Base-by-base conservation (phyloP, 2,888 invertebrate genomes). In the Drosophila atroscutellata region DNA sequence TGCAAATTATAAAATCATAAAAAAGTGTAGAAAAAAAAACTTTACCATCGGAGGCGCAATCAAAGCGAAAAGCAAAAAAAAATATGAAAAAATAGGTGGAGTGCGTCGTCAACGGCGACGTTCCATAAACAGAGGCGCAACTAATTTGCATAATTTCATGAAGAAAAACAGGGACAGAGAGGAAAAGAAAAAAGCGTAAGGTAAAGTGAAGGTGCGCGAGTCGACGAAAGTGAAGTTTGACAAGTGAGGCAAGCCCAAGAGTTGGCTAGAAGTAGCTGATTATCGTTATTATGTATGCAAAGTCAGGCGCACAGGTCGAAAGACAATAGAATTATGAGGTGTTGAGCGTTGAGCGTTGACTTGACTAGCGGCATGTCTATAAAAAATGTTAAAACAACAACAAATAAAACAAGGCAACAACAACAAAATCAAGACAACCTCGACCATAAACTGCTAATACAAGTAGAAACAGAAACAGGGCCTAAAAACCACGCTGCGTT, bases 311-410 rank as follows among this genome's bases (percentile, higher is more conserved):
- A 54, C 60, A 67, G 72, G 77, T 63, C 70, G 64, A 71, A 80
- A 90, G 79, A 88, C 87, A 88, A 88, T 88, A 78, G 87, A 88
- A 90, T 90, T 88, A 90, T 83, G 87, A 88, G 89, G 90, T 90
- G 87, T 90, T 89, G 89, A 87, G 68, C 71, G 86, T 59, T 39
- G 39, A 36, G 39, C n/a, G 39, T 39, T 62, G 71, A 76, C 68
- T 71, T 89, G 87, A 85, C 83, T 85, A 83, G 88, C 86, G 88
- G 80, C 85, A 84, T 77, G 78, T 64, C 71, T 56, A 77, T 79
- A 75, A 83, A 79, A 78, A 69, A 34, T 26, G 13, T 8, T 5
- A 15, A 45, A 8, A 15, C 15, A 24, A 24, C 26, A 26, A 26
- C 0, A 24, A 24, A 1, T 0, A 3, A 26, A 26, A 15, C 7